Evolutionary conservation across 2,113 vertebrate species (phyloP).

Genomic region (Hyla sarda): DNA sequence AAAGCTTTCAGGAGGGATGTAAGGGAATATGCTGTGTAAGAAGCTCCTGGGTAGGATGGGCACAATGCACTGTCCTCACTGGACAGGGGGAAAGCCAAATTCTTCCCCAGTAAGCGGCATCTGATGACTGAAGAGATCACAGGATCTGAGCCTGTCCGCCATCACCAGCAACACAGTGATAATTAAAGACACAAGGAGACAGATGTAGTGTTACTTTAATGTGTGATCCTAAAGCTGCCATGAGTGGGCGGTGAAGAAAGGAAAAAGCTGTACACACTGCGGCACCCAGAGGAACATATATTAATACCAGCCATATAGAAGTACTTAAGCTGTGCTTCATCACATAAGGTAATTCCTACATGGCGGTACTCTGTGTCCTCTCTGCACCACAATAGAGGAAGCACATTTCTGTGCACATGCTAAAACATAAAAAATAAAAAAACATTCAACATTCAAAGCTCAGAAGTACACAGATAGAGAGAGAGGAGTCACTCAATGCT

Average conservation of each 20-base stretch:
- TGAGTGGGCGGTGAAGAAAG: conserved; percentile 47
- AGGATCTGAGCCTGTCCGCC: neutral
- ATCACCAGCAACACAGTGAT: conserved; percentile 24
- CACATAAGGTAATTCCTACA: neutral
- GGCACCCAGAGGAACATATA: conserved; percentile 37
- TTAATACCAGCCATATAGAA: conserved; percentile 43
- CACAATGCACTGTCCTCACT: neutral
- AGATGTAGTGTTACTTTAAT: conserved; percentile 50
- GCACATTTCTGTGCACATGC: too few species aligned
- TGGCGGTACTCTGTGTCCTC: neutral
- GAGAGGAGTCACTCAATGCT: too few species aligned
- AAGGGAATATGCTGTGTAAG: too few species aligned
- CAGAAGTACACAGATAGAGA: too few species aligned
- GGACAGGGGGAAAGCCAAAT: conserved; percentile 3
- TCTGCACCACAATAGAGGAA: neutral
- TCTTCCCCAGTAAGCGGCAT: neutral
- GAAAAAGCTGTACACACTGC: conserved; percentile 49
- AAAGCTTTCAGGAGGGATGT: too few species aligned
- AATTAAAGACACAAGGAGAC: conserved; percentile 46
- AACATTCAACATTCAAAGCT: too few species aligned
- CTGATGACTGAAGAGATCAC: conserved; percentile 11
- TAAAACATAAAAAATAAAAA: too few species aligned
- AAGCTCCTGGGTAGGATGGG: neutral
- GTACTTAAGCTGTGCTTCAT: conserved; percentile 9
- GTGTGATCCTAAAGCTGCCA: conserved; percentile 22